Evolutionary conservation across 1,140 invertebrate species (phyloP).

Genomic region (Brachystomella parvula): DNA sequence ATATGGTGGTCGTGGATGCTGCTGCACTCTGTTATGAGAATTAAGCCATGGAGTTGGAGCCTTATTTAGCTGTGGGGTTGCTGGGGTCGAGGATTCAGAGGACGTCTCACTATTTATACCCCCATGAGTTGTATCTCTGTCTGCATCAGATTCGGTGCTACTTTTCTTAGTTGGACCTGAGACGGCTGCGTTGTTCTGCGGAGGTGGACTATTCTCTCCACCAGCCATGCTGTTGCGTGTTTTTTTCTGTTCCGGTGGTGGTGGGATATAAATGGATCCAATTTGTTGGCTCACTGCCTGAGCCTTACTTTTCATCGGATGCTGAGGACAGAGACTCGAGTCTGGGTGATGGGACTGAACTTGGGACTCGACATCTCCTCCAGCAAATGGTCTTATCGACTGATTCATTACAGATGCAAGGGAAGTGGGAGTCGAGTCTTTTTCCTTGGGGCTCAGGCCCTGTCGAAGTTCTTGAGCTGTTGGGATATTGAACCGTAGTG

Average conservation of each 20-base stretch:
- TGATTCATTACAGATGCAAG: slow-evolving; percentile 15
- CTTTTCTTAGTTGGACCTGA: neutral
- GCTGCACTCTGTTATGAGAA: slow-evolving; percentile 44
- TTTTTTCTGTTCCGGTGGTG: slow-evolving; percentile 15
- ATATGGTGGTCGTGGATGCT: slow-evolving; percentile 37
- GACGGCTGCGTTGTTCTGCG: neutral
- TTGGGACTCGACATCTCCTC: slow-evolving; percentile 2
- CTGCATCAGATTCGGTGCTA: slow-evolving; percentile 1
- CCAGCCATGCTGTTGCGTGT: slow-evolving; percentile 28
- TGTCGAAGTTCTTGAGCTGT: neutral
- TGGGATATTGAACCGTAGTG: slow-evolving; percentile 9
- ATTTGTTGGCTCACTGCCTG: slow-evolving; percentile 37
- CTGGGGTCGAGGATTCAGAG: slow-evolving; percentile 26
- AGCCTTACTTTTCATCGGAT: slow-evolving; percentile 31
- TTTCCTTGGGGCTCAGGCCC: neutral
- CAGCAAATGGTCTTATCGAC: slow-evolving; percentile 12
- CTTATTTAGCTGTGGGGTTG: slow-evolving; percentile 44
- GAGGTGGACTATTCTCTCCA: slow-evolving; percentile 2
- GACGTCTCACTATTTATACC: slow-evolving; percentile 5
- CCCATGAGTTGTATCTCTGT: slow-evolving; percentile 14
- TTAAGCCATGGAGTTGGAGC: slow-evolving; percentile 55
- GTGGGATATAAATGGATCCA: slow-evolving; percentile 42
- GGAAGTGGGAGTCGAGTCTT: neutral
- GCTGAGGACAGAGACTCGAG: slow-evolving; percentile 8
- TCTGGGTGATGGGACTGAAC: neutral